A percentile compares a stretch with the other conserved stretches of the same genome.
Evolutionary conservation across 2,888 invertebrate genomes (phyloP).

Genomic region (Petrolisthes cinctipes): DNA sequence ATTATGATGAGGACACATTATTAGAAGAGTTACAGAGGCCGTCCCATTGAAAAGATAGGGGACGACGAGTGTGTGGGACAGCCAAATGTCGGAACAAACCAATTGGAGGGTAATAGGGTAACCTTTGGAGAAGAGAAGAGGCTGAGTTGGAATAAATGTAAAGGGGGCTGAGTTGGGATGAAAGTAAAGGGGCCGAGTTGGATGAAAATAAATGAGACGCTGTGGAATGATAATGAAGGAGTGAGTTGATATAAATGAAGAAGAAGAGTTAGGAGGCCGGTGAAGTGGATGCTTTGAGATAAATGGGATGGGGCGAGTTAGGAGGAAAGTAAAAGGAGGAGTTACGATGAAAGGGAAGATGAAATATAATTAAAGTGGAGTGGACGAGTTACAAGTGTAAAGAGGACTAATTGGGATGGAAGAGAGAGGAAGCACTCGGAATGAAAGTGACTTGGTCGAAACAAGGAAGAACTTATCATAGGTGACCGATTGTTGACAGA

Average conservation of each 20-base stretch:
- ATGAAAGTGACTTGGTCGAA: no score
- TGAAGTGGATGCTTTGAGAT: background rate
- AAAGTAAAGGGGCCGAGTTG: background rate
- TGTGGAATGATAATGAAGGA: no score
- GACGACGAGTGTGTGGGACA: background rate
- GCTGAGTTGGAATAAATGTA: background rate
- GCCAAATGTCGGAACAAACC: background rate
- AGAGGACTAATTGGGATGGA: no score
- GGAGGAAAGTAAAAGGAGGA: background rate
- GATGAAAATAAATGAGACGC: no score
- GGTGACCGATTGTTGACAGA: no score
- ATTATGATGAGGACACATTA: background rate
- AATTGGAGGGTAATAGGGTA: background rate
- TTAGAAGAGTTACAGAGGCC: background rate
- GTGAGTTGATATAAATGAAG: background rate
- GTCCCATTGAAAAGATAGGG: background rate
- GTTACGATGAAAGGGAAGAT: no score
- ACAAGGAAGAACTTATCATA: no score
- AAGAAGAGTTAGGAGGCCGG: background rate
- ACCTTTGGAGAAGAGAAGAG: background rate
- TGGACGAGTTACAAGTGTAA: no score
- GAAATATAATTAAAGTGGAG: no score
- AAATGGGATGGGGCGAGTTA: background rate
- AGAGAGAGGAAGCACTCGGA: no score
- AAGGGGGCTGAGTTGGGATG: background rate